Conservation (phyloP, 2,113 vertebrate genomes). For the Cephalopholis sonnerati region DNA sequence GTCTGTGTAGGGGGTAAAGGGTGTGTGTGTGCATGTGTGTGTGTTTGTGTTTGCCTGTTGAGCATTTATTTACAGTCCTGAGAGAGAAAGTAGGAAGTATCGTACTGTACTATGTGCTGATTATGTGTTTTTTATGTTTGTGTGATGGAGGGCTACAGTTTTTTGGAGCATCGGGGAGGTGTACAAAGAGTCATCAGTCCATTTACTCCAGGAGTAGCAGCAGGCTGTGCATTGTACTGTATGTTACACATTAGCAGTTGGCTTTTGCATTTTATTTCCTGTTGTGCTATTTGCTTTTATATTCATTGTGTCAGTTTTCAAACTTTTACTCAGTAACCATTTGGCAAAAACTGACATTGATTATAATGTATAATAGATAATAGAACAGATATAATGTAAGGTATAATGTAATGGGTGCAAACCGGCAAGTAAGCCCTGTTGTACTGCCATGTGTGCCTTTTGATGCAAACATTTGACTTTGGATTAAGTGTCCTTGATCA, state of each 20-base stretch:
- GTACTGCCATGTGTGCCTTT: background rate
- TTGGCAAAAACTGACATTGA: background rate
- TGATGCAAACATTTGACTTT: background rate
- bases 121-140: slow-evolving; percentile 34
- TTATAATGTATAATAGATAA: too few relatives aligned
- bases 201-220: background rate
- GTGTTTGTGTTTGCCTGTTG: slow-evolving; percentile 59
- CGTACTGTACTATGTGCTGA: slow-evolving; percentile 45
- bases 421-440: background rate
- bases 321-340: background rate
- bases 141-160: background rate
- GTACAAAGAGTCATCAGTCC: background rate
- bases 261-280: background rate
- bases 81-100: slow-evolving; percentile 60
- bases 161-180: background rate
- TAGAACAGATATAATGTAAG: too few relatives aligned
- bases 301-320: background rate
- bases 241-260: background rate
- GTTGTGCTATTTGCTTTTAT: background rate
- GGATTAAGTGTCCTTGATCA: background rate
- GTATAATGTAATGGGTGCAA: background rate
- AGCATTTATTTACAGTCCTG: slow-evolving; percentile 41
- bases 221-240: background rate
- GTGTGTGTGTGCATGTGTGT: slow-evolving; percentile 34
- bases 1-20: slow-evolving; percentile 63